These are phyloP conservation scores for Catharus fuscescens DNA, from an alignment of 2,113 vertebrate genomes.

Conservation along the genomic window DNA sequence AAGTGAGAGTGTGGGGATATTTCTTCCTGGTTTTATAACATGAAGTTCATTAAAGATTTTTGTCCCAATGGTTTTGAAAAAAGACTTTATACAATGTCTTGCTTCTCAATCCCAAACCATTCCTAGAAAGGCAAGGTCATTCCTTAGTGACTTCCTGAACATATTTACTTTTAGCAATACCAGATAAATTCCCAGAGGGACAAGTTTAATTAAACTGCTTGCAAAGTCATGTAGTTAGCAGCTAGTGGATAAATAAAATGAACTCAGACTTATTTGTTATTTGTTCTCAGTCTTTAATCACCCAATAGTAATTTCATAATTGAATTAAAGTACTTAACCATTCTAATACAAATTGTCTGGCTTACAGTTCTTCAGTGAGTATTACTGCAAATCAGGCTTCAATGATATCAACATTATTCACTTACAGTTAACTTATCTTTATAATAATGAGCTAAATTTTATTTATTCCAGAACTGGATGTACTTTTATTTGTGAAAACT, in stretches of 20 bases:
- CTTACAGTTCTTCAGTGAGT: neutral
- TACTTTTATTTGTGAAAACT: neutral
- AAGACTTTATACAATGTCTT: neutral
- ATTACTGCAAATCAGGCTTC: neutral
- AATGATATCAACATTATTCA: neutral
- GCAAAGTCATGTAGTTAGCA: neutral
- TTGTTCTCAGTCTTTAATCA: conserved; percentile 43
- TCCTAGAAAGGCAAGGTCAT: neutral
- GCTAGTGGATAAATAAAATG: conserved; percentile 1
- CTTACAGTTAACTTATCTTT: neutral
- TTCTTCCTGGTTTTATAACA: neutral
- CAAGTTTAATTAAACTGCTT: conserved; percentile 44
- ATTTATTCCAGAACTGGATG: neutral
- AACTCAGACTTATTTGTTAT: conserved; percentile 24
- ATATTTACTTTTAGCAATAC: neutral
- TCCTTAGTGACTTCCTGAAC: neutral
- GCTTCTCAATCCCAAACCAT: neutral
- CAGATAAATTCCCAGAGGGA: neutral
- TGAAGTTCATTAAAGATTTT: neutral
- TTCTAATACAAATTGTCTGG: conserved; percentile 18
- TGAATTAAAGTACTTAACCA: conserved; percentile 47
- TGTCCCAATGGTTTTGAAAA: neutral
- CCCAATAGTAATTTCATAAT: conserved; percentile 50
- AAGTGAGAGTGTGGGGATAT: neutral
- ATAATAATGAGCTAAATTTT: neutral